phyloP scores from a whole-genome alignment of 1,140 invertebrate genomes.

The Ceratitis capitata region DNA sequence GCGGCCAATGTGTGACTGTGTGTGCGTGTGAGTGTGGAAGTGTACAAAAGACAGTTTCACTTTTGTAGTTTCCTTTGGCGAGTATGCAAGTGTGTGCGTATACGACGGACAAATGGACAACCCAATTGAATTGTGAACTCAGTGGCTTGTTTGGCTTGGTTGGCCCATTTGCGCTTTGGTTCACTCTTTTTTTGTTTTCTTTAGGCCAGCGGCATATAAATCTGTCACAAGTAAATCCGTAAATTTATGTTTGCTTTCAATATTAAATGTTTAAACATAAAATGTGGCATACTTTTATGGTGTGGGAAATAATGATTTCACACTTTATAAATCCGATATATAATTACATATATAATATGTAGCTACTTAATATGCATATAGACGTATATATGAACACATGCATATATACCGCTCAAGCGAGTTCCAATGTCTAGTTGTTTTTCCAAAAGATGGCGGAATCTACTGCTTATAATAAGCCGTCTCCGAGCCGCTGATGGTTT shows the following conservation, averaged over 20 bases:
- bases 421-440: too few species aligned
- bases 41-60: background rate
- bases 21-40: background rate
- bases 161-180: background rate
- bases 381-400: too few species aligned
- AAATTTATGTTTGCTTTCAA: slow-evolving; percentile 33
- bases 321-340: too few species aligned
- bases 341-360: too few species aligned
- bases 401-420: too few species aligned
- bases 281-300: slow-evolving; percentile 25
- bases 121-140: background rate
- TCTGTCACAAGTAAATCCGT: slow-evolving; percentile 28
- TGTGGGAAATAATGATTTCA: too few species aligned
- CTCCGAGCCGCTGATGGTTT: too few species aligned
- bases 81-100: background rate
- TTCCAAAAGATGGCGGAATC: too few species aligned
- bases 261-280: slow-evolving; percentile 33
- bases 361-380: too few species aligned
- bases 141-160: background rate
- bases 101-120: slow-evolving; percentile 16
- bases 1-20: too few species aligned
- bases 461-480: too few species aligned
- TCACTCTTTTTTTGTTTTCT: background rate
- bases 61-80: background rate
- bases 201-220: slow-evolving; percentile 20